Conservation (phyloP, 2,113 vertebrate species). For the Phalacrocorax pelagicus region DNA sequence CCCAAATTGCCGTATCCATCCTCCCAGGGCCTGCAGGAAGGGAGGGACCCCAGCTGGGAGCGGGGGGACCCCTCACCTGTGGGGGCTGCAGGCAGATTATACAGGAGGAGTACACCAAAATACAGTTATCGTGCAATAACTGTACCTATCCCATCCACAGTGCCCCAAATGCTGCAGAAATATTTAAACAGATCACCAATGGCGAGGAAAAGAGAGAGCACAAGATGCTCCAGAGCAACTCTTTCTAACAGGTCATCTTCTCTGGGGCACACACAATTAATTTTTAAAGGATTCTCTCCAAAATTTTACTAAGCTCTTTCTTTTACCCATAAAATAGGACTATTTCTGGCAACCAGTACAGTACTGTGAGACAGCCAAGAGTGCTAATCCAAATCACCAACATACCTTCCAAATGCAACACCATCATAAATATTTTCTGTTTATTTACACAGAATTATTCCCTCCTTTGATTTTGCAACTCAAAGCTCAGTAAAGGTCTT, state of each 20-base stretch:
- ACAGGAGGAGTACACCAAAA: background rate
- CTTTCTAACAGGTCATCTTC: background rate
- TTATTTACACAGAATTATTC: background rate
- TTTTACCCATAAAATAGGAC: background rate
- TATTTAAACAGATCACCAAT: background rate
- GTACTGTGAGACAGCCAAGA: background rate
- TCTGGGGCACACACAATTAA: background rate
- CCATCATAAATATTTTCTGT: background rate
- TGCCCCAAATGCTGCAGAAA: background rate
- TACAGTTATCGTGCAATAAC: fast-evolving
- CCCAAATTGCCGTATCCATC: background rate
- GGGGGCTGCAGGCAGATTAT: fast-evolving
- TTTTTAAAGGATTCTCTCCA: background rate
- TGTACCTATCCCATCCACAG: background rate
- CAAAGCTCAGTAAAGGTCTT: background rate
- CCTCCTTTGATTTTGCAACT: background rate
- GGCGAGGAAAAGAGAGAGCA: background rate
- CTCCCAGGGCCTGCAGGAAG: background rate
- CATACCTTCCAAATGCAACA: background rate
- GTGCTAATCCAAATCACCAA: background rate
- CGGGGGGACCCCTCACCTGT: background rate
- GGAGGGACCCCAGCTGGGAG: background rate
- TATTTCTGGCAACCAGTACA: background rate
- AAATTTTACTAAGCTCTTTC: background rate
- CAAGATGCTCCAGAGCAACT: background rate